Evolutionary conservation across 2,113 vertebrate genomes (phyloP).

Genomic region (Laticauda laticaudata): DNA sequence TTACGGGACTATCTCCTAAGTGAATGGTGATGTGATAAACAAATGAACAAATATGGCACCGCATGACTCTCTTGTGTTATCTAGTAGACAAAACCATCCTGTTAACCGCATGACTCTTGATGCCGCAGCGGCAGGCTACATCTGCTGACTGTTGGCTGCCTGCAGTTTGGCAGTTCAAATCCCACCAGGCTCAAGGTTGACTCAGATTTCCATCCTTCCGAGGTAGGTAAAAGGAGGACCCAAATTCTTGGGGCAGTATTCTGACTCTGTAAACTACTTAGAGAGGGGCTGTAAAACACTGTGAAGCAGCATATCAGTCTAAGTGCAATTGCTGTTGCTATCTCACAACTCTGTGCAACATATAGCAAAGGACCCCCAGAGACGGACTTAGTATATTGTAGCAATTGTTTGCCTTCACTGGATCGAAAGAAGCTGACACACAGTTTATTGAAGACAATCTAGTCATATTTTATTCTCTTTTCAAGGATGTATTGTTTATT

Average conservation of each 20-base stretch:
- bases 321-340: too few species aligned
- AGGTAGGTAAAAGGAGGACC: too few species aligned
- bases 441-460: not conserved
- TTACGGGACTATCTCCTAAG: conserved; percentile 4
- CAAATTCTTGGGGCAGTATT: too few species aligned
- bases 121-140: too few species aligned
- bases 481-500: not conserved
- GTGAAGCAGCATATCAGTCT: too few species aligned
- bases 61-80: not conserved
- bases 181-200: too few species aligned
- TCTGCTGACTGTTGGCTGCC: too few species aligned
- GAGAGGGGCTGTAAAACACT: too few species aligned
- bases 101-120: not conserved
- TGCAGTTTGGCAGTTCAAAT: too few species aligned
- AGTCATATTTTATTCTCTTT: not conserved
- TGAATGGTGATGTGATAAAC: not conserved
- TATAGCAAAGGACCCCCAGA: conserved; percentile 24
- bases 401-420: not conserved
- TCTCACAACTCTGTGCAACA: conserved; percentile 17
- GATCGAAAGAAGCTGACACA: not conserved
- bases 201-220: too few species aligned
- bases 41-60: conserved; percentile 40
- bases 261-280: too few species aligned
- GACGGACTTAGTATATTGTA: not conserved
- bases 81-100: conserved; percentile 2